Evolutionary conservation across 2,797 vertebrate genomes (phyloP).

Genomic region (Danionella dracula): DNA sequence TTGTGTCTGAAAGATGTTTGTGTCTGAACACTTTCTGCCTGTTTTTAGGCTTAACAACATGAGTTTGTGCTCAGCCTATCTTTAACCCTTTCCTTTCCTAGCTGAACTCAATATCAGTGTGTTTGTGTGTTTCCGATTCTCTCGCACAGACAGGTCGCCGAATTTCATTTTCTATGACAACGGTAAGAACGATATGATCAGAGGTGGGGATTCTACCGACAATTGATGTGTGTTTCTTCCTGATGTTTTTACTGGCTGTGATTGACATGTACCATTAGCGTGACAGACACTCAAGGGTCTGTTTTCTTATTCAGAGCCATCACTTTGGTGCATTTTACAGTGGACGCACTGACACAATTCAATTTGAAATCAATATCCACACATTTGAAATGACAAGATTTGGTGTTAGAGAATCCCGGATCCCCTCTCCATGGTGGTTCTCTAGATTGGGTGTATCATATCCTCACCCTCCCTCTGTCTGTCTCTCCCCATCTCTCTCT

Average conservation of each 20-base stretch:
- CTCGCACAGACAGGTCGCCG: conserved; percentile 71
- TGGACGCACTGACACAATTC: conserved; percentile 21
- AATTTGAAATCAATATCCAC: conserved; percentile 18
- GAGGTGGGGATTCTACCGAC: conserved; percentile 34
- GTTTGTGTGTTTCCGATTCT: conserved; percentile 44
- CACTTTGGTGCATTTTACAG: conserved; percentile 16
- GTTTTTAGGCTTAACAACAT: conserved; percentile 3
- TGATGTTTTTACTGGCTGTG: conserved; percentile 28
- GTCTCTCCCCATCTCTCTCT: not conserved
- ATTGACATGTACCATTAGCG: conserved; percentile 30
- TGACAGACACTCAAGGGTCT: conserved; percentile 6
- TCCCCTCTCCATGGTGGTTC: conserved; percentile 4
- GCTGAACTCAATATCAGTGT: conserved; percentile 36
- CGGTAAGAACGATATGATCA: conserved; percentile 72
- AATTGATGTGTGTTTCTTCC: conserved; percentile 43
- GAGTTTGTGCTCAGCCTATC: conserved; percentile 26
- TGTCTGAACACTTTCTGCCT: conserved; percentile 11
- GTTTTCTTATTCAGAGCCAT: conserved; percentile 25
- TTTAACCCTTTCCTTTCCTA: conserved; percentile 32
- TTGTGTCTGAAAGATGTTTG: conserved; percentile 27
- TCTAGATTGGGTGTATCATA: conserved; percentile 13
- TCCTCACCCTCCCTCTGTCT: not conserved
- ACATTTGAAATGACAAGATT: conserved; percentile 29
- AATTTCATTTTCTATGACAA: conserved; percentile 80
- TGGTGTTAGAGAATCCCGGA: conserved; percentile 7